Conservation (phyloP, 2,113 vertebrate species). For the Naja naja region DNA sequence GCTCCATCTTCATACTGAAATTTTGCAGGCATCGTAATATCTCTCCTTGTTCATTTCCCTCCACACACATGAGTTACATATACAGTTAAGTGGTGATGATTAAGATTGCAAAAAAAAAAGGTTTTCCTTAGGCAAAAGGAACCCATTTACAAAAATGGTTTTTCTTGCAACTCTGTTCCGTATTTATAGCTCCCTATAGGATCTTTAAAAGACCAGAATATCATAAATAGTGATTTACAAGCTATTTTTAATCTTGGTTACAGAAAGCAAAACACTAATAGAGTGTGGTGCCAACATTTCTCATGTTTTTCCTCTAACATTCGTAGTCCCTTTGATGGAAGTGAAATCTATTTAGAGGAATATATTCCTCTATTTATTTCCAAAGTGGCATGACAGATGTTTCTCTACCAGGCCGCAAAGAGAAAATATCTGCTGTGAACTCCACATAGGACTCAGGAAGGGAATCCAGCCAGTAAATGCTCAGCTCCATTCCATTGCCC, state of each 20-base stretch:
- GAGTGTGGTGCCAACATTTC: not conserved
- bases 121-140: not conserved
- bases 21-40: constrained; percentile 37
- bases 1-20: constrained; percentile 27
- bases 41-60: constrained; percentile 3
- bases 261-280: not conserved
- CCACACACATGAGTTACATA: not conserved
- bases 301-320: not conserved
- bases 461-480: not conserved
- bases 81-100: not conserved
- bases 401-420: not conserved
- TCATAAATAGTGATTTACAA: not conserved
- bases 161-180: not conserved
- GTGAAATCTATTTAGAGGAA: not conserved
- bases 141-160: not conserved
- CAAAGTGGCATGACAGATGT: not conserved
- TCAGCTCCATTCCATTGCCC: not conserved
- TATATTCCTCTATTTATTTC: not conserved
- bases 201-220: not conserved
- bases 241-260: not conserved
- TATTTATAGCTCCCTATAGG: not conserved
- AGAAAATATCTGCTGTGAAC: not conserved
- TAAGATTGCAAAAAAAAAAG: not conserved
- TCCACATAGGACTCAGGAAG: not conserved
- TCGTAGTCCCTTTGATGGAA: not conserved